Conservation (phyloP, 2,113 vertebrate species). For the Meleagris gallopavo region DNA sequence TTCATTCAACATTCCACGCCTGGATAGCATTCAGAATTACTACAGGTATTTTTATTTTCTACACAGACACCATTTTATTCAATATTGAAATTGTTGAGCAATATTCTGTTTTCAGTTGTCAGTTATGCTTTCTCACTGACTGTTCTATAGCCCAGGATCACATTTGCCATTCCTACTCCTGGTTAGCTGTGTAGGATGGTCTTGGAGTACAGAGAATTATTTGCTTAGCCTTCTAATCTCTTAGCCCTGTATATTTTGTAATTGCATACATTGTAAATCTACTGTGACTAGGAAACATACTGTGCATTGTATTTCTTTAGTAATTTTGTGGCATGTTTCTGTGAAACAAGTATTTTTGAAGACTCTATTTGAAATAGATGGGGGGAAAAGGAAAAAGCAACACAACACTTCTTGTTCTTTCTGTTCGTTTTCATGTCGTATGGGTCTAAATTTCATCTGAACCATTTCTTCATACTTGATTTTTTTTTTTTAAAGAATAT, state of each 20-base stretch:
- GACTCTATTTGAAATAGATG: background rate
- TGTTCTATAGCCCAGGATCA: background rate
- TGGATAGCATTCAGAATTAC: conserved; percentile 91
- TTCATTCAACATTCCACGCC: conserved; percentile 91
- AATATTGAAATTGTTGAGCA: background rate
- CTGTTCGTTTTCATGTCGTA: background rate
- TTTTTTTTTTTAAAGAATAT: background rate
- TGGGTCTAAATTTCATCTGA: background rate
- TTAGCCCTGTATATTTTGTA: background rate
- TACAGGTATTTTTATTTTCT: conserved; percentile 86
- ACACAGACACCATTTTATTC: background rate
- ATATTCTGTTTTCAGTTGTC: background rate
- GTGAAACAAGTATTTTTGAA: background rate
- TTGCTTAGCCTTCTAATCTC: background rate
- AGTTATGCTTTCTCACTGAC: background rate
- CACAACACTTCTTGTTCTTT: background rate
- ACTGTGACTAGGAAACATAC: background rate
- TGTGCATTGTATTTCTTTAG: background rate
- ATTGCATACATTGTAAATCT: background rate
- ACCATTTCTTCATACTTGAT: background rate
- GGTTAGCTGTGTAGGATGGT: background rate
- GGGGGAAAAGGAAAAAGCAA: background rate
- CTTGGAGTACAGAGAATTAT: background rate
- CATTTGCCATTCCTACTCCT: background rate
- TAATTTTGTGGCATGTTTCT: background rate